These are phyloP conservation scores for Bostrychus sinensis DNA, from an alignment of 2,113 vertebrate genomes.

Conservation along the genomic window DNA sequence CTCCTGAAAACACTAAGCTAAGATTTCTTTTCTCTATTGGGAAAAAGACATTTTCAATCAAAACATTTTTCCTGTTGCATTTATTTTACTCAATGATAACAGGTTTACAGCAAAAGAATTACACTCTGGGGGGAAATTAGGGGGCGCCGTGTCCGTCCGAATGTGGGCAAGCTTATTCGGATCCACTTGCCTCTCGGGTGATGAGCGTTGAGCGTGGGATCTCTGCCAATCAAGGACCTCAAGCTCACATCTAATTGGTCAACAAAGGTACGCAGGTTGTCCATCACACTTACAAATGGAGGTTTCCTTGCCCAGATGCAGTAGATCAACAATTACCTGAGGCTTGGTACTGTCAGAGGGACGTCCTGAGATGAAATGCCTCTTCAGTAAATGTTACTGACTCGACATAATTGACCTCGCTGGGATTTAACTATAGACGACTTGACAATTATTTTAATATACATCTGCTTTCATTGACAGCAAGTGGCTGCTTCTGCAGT, in stretches of 20 bases:
- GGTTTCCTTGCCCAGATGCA: constrained; percentile 16
- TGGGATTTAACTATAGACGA: constrained; percentile 47
- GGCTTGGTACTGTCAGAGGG: constrained; percentile 42
- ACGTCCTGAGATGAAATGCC: constrained; percentile 42
- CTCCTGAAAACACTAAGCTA: constrained; percentile 14
- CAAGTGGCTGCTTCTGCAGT: constrained; percentile 19
- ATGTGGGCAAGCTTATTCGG: constrained; percentile 61
- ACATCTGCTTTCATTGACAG: constrained; percentile 17
- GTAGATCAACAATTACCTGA: constrained; percentile 60
- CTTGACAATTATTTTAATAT: constrained; percentile 59
- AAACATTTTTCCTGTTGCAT: constrained; percentile 49
- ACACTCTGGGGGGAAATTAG: constrained; percentile 70
- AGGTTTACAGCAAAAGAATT: constrained; percentile 64
- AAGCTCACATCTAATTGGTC: constrained; percentile 55
- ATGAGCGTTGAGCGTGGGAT: constrained; percentile 59
- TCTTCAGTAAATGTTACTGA: constrained; percentile 55
- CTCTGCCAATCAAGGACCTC: constrained; percentile 62
- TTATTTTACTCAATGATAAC: constrained; percentile 66
- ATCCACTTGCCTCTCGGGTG: constrained; percentile 65
- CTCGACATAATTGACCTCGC: constrained; percentile 65
- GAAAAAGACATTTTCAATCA: constrained; percentile 31
- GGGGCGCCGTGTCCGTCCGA: constrained; percentile 51
- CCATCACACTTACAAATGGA: constrained; percentile 32
- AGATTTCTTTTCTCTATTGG: constrained; percentile 1
- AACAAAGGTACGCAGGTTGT: constrained; percentile 31